Evolutionary conservation across 1,140 invertebrate genomes (phyloP).

Genomic region (Drosophila baimaii): DNA sequence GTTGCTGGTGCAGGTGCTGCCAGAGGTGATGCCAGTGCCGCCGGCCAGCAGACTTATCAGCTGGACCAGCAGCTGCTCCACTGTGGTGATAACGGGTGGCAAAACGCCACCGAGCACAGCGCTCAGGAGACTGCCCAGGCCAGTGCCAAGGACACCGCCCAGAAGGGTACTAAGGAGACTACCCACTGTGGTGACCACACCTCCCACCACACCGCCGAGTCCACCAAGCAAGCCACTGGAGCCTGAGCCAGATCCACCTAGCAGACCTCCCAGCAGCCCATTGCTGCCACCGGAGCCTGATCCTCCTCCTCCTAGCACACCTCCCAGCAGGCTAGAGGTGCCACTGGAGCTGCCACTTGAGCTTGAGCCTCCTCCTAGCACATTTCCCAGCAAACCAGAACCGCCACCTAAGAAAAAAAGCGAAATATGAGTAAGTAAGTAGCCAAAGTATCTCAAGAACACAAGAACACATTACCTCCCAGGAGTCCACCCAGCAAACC

Average conservation of each 20-base stretch:
- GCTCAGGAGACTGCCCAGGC: slow-evolving; percentile 5
- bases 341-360: too few relatives aligned
- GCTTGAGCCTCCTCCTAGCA: neutral
- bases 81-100: neutral
- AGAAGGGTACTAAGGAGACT: slow-evolving; percentile 4
- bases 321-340: too few relatives aligned
- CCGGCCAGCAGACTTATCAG: slow-evolving; percentile 14
- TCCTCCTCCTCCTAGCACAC: too few relatives aligned
- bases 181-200: neutral
- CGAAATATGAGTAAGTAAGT: too few relatives aligned
- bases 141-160: slow-evolving; percentile 10
- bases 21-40: slow-evolving; percentile 4
- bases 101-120: neutral
- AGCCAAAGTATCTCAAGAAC: too few relatives aligned
- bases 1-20: neutral
- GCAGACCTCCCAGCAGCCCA: neutral
- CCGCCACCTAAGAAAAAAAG: too few relatives aligned
- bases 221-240: too few relatives aligned
- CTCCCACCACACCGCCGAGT: neutral
- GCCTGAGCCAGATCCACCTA: neutral
- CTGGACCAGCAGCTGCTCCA: neutral
- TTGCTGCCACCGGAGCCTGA: neutral
- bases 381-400: neutral
- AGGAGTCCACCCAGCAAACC: slow-evolving; percentile 1
- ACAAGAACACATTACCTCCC: neutral